These are phyloP conservation scores for Ips nitidus DNA, from an alignment of 1,140 invertebrate species.

Conservation along the genomic window DNA sequence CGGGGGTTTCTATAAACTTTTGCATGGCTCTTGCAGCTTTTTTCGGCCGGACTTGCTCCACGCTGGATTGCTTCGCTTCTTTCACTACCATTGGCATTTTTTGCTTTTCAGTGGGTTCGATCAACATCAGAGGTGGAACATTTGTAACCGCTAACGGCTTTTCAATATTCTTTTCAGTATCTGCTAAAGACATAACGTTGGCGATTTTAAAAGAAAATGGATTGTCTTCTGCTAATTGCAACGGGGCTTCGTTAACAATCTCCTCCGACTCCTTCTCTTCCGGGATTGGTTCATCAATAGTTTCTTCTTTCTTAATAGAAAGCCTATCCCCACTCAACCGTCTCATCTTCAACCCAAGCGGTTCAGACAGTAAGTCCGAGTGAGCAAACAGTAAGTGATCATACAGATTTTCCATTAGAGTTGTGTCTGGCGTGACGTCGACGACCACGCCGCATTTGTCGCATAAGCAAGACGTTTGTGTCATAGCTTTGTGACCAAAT, in stretches of 20 bases:
- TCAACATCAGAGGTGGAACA: constrained; percentile 25
- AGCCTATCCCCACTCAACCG: constrained; percentile 45
- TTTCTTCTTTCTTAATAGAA: constrained; percentile 33
- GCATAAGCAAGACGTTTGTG: constrained; percentile 21
- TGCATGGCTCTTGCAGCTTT: constrained; percentile 38
- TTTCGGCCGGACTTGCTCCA: constrained; percentile 31
- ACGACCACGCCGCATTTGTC: constrained; percentile 34
- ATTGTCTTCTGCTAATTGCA: constrained; percentile 37
- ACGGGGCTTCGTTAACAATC: neutral
- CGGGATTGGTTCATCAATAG: neutral
- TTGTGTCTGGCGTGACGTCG: constrained; percentile 9
- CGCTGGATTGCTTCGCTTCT: constrained; percentile 29
- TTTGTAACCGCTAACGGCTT: neutral
- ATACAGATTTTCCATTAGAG: constrained; percentile 37
- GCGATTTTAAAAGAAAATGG: constrained; percentile 44
- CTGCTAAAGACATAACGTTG: constrained; percentile 43
- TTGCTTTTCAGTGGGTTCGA: constrained; percentile 8
- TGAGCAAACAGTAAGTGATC: constrained; percentile 38
- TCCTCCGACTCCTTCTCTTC: neutral
- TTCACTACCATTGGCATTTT: constrained; percentile 32
- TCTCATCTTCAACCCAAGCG: constrained; percentile 30
- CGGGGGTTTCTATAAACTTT: constrained; percentile 35
- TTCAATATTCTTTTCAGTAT: constrained; percentile 17
- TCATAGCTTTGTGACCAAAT: constrained; percentile 31
- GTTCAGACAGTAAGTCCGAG: constrained; percentile 23